phyloP scores from a whole-genome alignment of 2,888 invertebrate species.

The Hemaris fuciformis region DNA sequence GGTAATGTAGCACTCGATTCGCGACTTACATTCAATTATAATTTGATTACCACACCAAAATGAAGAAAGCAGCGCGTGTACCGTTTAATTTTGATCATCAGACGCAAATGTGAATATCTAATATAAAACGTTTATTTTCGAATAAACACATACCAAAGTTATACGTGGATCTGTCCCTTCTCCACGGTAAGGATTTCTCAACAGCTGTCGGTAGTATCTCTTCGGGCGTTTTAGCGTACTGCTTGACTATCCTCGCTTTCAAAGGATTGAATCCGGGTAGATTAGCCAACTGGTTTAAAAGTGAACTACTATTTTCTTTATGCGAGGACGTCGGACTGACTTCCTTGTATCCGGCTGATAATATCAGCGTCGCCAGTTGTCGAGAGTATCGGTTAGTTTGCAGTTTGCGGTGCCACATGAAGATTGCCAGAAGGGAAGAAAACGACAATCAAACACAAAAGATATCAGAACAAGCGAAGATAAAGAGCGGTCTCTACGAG shows the following conservation, averaged over 20 bases:
- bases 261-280: slow-evolving; percentile 86
- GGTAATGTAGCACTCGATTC: background rate
- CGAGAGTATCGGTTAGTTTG: slow-evolving; percentile 66
- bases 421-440: slow-evolving; percentile 80
- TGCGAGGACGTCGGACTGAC: slow-evolving; percentile 80
- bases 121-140: slow-evolving; percentile 45
- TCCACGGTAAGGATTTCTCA: slow-evolving; percentile 93
- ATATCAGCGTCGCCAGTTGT: slow-evolving; percentile 63
- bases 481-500: slow-evolving; percentile 39
- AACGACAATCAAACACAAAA: slow-evolving; percentile 76
- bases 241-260: slow-evolving; percentile 86
- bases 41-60: background rate
- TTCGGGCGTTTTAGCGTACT: slow-evolving; percentile 83
- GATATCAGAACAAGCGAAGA: slow-evolving; percentile 64
- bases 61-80: slow-evolving; percentile 1
- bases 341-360: slow-evolving; percentile 77
- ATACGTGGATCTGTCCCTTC: slow-evolving; percentile 87
- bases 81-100: slow-evolving; percentile 42
- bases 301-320: slow-evolving; percentile 85
- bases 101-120: slow-evolving; percentile 44
- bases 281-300: slow-evolving; percentile 86
- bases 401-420: slow-evolving; percentile 75
- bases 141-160: slow-evolving; percentile 85
- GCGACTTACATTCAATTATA: background rate
- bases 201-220: slow-evolving; percentile 87